Conservation (phyloP, 2,797 vertebrate species). For the Enteromius paludinosus region DNA sequence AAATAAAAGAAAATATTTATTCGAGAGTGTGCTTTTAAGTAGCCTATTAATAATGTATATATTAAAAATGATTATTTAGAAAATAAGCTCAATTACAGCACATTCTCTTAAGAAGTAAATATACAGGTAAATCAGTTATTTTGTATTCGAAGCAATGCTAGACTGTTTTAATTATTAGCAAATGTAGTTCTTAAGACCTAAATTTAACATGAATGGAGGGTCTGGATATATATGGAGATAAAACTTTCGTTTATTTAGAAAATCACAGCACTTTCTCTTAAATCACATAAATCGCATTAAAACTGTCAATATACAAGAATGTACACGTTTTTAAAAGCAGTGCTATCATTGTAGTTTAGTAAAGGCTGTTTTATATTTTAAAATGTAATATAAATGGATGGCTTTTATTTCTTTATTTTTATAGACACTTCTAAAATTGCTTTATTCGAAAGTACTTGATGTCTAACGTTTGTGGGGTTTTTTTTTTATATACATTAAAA, state of each 20-base stretch:
- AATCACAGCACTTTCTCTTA: not conserved
- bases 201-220: not conserved
- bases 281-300: not conserved
- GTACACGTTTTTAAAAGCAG: not conserved
- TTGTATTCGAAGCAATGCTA: not conserved
- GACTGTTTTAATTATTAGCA: not conserved
- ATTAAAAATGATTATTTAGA: not conserved
- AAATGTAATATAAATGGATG: not conserved
- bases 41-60: not conserved
- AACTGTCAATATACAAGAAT: not conserved
- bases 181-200: too few relatives aligned
- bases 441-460: not conserved
- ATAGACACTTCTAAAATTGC: not conserved
- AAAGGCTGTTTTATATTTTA: not conserved
- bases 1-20: too few relatives aligned
- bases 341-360: not conserved
- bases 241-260: not conserved
- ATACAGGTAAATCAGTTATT: not conserved
- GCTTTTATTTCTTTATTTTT: not conserved
- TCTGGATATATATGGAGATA: too few relatives aligned
- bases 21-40: not conserved
- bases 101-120: not conserved
- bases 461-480: not conserved
- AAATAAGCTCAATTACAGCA: not conserved
- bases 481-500: too few relatives aligned